phyloP scores from a whole-genome alignment of 2,888 invertebrate genomes.

The Leptopterna dolabrata region DNA sequence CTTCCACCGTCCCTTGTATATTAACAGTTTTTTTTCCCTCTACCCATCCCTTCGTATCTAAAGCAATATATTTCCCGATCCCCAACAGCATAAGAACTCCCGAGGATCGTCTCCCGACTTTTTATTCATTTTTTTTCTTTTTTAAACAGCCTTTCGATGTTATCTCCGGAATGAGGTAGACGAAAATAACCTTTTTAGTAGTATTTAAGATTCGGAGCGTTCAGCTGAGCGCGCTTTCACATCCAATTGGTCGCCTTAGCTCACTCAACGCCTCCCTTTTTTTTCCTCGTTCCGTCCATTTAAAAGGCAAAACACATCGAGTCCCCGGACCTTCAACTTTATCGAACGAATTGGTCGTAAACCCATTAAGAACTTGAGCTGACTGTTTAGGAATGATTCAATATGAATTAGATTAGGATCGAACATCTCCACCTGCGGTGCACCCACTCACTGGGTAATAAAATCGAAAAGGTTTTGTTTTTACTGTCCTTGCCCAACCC shows the following conservation, averaged over 20 bases:
- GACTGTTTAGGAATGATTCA: not conserved
- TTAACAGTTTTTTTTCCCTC: not conserved
- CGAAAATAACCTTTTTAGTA: conserved; percentile 26
- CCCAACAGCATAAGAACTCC: not conserved
- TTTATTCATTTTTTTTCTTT: too few species aligned
- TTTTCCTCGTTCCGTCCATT: not conserved
- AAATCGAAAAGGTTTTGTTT: too few species aligned
- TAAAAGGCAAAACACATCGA: not conserved
- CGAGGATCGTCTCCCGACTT: not conserved
- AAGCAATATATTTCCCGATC: not conserved
- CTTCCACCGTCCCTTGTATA: not conserved
- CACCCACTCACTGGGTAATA: not conserved
- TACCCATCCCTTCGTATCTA: not conserved
- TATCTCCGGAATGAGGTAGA: not conserved
- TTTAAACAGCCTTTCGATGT: not conserved
- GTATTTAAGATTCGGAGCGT: conserved; percentile 6
- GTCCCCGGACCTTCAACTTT: not conserved
- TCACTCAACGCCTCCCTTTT: conserved; percentile 9
- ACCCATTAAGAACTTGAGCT: not conserved
- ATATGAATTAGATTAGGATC: not conserved
- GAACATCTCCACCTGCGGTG: not conserved
- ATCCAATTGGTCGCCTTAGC: not conserved
- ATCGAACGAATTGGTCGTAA: not conserved
- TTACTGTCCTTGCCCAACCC: too few species aligned
- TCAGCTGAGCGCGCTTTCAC: not conserved